Evolutionary conservation across 2,888 invertebrate species (phyloP).

Genomic region (Chydorus sphaericus): DNA sequence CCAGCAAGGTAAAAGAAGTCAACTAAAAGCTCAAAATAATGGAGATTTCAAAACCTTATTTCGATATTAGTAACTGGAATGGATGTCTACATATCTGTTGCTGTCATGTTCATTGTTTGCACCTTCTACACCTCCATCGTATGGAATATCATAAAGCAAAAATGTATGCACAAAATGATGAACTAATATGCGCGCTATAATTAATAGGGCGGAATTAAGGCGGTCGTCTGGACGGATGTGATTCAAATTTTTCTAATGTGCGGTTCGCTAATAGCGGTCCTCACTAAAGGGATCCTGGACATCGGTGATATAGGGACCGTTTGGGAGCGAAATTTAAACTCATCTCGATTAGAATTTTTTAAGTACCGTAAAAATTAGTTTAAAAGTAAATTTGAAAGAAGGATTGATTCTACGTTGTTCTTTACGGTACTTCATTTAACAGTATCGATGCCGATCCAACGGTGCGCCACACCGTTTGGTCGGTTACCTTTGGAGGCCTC

Average conservation of each 20-base stretch:
- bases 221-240: conserved; percentile 82
- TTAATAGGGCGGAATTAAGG: conserved; percentile 82
- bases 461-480: conserved; percentile 76
- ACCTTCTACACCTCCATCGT: conserved; percentile 33
- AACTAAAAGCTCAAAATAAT: background rate
- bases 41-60: background rate
- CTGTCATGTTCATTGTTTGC: conserved; percentile 31
- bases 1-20: conserved; percentile 47
- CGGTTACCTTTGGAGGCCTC: conserved; percentile 69
- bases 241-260: conserved; percentile 63
- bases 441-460: conserved; percentile 68
- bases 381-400: no score
- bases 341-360: conserved; percentile 54
- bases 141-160: conserved; percentile 19
- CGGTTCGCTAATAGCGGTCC: conserved; percentile 44
- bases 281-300: conserved; percentile 21
- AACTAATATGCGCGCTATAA: no score
- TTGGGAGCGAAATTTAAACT: conserved; percentile 47
- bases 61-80: conserved; percentile 35
- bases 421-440: no score
- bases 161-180: no score
- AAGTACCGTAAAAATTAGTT: conserved; percentile 46
- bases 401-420: no score
- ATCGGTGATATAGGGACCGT: conserved; percentile 48
- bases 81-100: conserved; percentile 30